Evolutionary conservation across 2,797 vertebrate genomes (phyloP).

Genomic region (Malurus splendens): DNA sequence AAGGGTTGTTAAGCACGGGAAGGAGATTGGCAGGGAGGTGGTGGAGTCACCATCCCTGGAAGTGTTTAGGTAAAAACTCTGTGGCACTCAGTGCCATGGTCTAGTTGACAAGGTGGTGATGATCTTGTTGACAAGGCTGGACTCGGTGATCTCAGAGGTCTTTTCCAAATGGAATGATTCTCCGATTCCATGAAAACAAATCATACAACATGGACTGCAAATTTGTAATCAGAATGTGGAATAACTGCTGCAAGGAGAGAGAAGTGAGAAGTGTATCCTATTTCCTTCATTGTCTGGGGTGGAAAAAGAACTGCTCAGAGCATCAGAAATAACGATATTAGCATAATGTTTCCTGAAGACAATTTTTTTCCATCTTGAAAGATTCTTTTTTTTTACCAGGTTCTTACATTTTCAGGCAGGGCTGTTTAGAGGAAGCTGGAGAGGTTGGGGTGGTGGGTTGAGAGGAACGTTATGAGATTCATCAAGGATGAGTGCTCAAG

Average conservation of each 20-base stretch:
- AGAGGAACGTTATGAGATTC: neutral
- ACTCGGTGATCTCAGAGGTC: neutral
- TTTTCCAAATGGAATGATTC: neutral
- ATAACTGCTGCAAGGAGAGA: neutral
- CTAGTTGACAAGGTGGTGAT: neutral
- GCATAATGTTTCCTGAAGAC: neutral
- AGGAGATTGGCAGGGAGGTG: accelerated
- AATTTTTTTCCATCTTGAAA: neutral
- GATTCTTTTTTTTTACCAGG: neutral
- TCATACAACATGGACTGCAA: neutral
- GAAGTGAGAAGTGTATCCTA: neutral
- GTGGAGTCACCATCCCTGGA: neutral
- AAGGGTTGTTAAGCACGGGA: neutral
- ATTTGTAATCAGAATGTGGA: neutral
- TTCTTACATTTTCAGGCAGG: neutral
- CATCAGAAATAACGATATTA: neutral
- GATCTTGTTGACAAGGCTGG: neutral
- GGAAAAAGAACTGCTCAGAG: neutral
- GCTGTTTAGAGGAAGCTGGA: neutral
- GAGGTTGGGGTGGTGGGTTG: neutral
- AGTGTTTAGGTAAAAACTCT: neutral
- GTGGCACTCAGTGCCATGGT: neutral
- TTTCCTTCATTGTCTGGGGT: neutral
- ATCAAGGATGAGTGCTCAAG: neutral
- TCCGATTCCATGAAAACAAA: neutral